A percentile compares a stretch with the other conserved stretches of the same genome.
Conservation (phyloP, 2,888 invertebrate genomes). For the Drosophila pseudotalamancana region DNA sequence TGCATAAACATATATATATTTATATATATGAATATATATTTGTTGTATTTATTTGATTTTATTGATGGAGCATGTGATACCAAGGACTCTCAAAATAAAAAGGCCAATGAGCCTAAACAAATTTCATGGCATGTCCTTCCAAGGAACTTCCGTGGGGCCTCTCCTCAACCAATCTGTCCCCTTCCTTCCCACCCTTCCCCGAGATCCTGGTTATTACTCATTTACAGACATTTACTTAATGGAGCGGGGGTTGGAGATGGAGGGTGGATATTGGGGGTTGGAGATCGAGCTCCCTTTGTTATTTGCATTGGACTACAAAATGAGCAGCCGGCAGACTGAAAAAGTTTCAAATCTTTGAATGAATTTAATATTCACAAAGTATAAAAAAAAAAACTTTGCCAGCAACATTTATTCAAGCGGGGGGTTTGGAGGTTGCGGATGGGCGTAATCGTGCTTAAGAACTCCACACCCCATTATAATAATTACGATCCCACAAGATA, state of each 20-base stretch:
- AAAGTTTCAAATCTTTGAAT: constrained; percentile 67
- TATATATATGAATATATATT: neutral
- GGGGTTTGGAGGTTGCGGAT: too few relatives aligned
- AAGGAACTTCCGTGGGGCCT: constrained; percentile 22
- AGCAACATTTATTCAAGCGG: neutral
- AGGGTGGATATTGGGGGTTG: neutral
- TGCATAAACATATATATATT: too few relatives aligned
- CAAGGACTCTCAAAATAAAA: constrained; percentile 5
- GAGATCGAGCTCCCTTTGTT: constrained; percentile 52
- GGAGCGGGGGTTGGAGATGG: constrained; percentile 5
- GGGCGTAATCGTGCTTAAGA: neutral
- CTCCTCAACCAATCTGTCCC: too few relatives aligned
- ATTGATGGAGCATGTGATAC: neutral
- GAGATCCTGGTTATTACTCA: constrained; percentile 58
- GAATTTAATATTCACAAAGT: constrained; percentile 67
- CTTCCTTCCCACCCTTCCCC: neutral
- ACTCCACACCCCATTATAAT: constrained; percentile 16
- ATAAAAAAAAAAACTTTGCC: constrained; percentile 43
- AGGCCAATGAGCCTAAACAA: constrained; percentile 57
- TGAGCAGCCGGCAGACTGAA: constrained; percentile 37
- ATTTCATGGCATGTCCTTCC: constrained; percentile 46
- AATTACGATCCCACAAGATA: constrained; percentile 9
- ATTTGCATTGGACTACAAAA: constrained; percentile 65
- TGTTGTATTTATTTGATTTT: constrained; percentile 7
- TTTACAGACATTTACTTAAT: constrained; percentile 61